Evolutionary conservation across 2,888 invertebrate species (phyloP).

Genomic region (Ditula angustiorana): DNA sequence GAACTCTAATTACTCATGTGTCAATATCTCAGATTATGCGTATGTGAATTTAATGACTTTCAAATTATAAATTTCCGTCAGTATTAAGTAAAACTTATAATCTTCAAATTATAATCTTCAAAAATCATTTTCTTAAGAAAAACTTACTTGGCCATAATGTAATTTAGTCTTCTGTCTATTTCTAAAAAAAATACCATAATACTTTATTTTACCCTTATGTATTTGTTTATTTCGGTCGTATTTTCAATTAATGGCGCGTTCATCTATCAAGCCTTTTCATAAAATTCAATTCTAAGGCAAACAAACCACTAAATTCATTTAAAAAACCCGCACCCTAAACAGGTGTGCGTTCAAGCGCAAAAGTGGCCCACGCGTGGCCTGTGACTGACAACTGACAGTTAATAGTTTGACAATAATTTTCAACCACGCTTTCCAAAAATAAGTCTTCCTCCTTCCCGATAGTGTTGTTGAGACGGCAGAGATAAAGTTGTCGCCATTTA

Average conservation of each 20-base stretch:
- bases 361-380: slow-evolving; percentile 70
- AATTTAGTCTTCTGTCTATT: too few relatives aligned
- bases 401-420: slow-evolving; percentile 42
- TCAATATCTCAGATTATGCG: too few relatives aligned
- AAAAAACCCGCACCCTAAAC: slow-evolving; percentile 58
- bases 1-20: too few relatives aligned
- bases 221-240: background rate
- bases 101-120: too few relatives aligned
- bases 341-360: slow-evolving; percentile 76
- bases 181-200: too few relatives aligned
- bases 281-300: slow-evolving; percentile 48
- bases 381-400: slow-evolving; percentile 69
- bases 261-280: background rate
- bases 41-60: too few relatives aligned
- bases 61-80: too few relatives aligned
- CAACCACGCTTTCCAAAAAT: background rate
- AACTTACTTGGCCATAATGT: too few relatives aligned
- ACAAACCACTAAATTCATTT: slow-evolving; percentile 53
- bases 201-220: too few relatives aligned
- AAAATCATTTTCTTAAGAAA: too few relatives aligned
- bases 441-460: slow-evolving; percentile 33
- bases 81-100: too few relatives aligned
- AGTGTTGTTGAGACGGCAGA: slow-evolving; percentile 48
- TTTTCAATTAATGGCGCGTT: background rate
- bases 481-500: slow-evolving; percentile 26